Base-by-base conservation (phyloP, 1,140 invertebrate species). In the Drosophila rufa region DNA sequence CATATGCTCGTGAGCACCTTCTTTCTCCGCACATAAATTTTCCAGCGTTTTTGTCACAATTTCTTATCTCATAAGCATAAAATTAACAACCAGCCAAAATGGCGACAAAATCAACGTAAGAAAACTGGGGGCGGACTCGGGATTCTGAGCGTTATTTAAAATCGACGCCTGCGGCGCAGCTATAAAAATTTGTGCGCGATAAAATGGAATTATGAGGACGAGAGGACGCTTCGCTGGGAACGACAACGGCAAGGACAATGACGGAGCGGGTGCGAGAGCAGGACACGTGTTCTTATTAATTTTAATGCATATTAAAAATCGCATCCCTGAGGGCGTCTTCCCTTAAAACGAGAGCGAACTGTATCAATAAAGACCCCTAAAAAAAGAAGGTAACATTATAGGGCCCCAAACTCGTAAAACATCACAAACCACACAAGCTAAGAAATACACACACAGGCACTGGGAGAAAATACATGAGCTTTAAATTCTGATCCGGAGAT, bases 291-390 rank as follows among this genome's bases (percentile, higher is more conserved):
- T 91, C 85, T 90, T 90, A 90, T 90, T 90, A 90, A 91, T 90
- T 90, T 90, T 91, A 90, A 90, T 90, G 82, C 86, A 90, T 89
- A 89, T 89, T 89, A 90, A 89, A 89, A 85, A 89, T 84, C 78
- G 74, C 65, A 69, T 68, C 74, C 85, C 53, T 17, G 47, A 61
- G 55, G 76, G 75, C 42, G 40, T 46, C 36, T 22, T 55, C 33
- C 33, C 78, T 66, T 65, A 82, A 77, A 68, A 65, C 70, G 58
- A 66, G 40, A 60, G 71, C 64, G 48, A 64, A 67, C 38, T 58
- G 85, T 80, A 87, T 87, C 80, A 89, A 89, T 87, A 87, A 84
- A 64, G 70, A 48, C 38, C 67, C 68, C 38, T 22, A 19, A 48
- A 25, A 46, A 62, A 62, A 22, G 78, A 45, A 57, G 73, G 51